These are phyloP conservation scores for Perodicticus potto DNA, from an alignment of 2,797 vertebrate species.

Conservation along the genomic window DNA sequence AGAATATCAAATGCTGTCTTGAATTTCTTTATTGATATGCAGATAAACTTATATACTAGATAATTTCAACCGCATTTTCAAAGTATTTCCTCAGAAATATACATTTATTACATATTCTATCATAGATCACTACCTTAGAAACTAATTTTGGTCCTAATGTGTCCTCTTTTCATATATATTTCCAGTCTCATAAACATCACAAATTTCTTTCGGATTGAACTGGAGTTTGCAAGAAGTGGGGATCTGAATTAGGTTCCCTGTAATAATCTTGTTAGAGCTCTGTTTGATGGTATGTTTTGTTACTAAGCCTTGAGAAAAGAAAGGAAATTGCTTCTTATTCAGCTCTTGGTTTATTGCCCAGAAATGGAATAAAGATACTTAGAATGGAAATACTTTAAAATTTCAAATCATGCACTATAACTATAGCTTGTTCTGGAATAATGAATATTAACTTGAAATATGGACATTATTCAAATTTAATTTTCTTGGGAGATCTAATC, in stretches of 20 bases:
- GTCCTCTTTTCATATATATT: conserved; percentile 26
- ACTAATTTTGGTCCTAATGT: conserved; percentile 29
- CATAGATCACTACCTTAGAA: not conserved
- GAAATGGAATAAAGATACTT: conserved; percentile 82
- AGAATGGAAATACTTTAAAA: conserved; percentile 66
- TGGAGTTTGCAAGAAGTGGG: not conserved
- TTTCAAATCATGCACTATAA: conserved; percentile 81
- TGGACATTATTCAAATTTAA: conserved; percentile 79
- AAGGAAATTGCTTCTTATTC: conserved; percentile 39
- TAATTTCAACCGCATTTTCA: conserved; percentile 20
- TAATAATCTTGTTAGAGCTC: not conserved
- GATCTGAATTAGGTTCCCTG: not conserved
- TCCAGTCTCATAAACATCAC: conserved; percentile 45
- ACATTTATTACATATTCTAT: not conserved
- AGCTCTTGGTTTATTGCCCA: conserved; percentile 68
- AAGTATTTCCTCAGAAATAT: conserved; percentile 12
- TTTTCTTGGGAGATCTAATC: conserved; percentile 76
- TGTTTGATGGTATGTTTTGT: not conserved
- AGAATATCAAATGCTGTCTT: not conserved
- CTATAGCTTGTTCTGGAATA: conserved; percentile 72
- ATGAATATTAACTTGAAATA: conserved; percentile 72
- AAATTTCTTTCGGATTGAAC: not conserved
- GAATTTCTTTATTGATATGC: not conserved
- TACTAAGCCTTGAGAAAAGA: not conserved
- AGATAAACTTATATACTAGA: not conserved